phyloP scores from a whole-genome alignment of 1,140 invertebrate species.

The Pseudomyrmex sp. region DNA sequence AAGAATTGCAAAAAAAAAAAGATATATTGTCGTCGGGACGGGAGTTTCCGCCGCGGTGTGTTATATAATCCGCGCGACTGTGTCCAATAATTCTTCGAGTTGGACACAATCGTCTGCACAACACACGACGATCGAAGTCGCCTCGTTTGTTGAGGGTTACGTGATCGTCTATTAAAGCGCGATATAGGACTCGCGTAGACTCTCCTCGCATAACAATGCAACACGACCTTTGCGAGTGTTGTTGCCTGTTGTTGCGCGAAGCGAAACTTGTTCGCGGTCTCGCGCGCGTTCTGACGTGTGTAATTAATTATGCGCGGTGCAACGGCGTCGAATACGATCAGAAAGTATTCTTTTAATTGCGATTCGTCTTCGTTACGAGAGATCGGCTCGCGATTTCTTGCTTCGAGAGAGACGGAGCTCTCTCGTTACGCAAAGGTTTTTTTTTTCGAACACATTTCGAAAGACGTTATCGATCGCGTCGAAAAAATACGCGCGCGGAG shows the following conservation, averaged over 20 bases:
- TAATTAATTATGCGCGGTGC: no score
- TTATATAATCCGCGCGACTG: conserved; percentile 25
- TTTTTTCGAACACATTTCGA: not conserved
- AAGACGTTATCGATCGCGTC: not conserved
- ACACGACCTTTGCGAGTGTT: conserved; percentile 6
- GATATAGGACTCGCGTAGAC: not conserved
- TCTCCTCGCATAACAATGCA: not conserved
- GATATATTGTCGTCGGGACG: not conserved
- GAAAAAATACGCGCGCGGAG: not conserved
- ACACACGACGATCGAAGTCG: not conserved
- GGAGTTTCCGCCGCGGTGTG: not conserved
- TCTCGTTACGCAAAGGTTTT: not conserved
- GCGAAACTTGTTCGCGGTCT: not conserved
- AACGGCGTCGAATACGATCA: no score
- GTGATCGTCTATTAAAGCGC: conserved; percentile 52
- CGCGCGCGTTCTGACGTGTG: not conserved
- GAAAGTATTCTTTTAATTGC: no score
- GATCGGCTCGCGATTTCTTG: no score
- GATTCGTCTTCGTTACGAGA: no score
- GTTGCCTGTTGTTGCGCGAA: not conserved
- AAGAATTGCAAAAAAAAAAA: conserved; percentile 1
- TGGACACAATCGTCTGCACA: not conserved
- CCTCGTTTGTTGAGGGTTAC: conserved; percentile 29
- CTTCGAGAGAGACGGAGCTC: no score
- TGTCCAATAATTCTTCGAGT: conserved; percentile 41